phyloP scores from a whole-genome alignment of 1,140 invertebrate genomes.

The Anoplophora glabripennis region DNA sequence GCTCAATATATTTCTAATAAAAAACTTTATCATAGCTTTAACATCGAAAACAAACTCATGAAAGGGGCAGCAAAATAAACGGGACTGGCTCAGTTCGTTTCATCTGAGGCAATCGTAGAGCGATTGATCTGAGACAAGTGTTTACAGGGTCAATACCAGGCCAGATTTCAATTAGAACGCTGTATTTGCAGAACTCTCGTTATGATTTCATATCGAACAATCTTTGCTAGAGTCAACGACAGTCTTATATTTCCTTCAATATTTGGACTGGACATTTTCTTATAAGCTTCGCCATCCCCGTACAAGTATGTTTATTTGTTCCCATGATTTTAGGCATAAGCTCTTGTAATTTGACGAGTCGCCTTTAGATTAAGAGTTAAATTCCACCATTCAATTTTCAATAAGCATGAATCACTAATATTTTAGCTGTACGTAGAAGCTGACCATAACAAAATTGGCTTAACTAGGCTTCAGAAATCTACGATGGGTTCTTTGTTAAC shows the following conservation, averaged over 20 bases:
- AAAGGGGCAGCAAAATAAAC: conserved; percentile 19
- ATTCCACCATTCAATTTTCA: no score
- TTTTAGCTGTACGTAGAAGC: no score
- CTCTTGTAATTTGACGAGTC: no score
- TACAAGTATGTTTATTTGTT: no score
- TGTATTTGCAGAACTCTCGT: conserved; percentile 45
- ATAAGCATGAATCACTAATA: no score
- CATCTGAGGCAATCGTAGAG: conserved; percentile 3
- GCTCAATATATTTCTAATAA: conserved; percentile 17
- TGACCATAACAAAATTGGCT: no score
- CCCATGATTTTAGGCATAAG: no score
- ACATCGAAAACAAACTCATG: conserved; percentile 24
- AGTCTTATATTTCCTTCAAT: conserved; percentile 30
- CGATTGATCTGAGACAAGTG: conserved; percentile 38
- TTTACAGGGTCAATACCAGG: conserved; percentile 45
- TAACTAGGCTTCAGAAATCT: no score
- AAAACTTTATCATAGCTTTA: conserved; percentile 18
- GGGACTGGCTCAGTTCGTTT: conserved; percentile 10
- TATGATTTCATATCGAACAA: conserved; percentile 47
- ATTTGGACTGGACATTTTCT: conserved; percentile 35
- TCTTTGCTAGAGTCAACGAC: conserved; percentile 27
- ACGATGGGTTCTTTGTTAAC: no score
- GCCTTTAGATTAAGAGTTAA: no score
- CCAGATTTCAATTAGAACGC: conserved; percentile 46
- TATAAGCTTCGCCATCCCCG: no score